Evolutionary conservation across 1,140 invertebrate genomes (phyloP).

Genomic region (Drosophila kohkoa): DNA sequence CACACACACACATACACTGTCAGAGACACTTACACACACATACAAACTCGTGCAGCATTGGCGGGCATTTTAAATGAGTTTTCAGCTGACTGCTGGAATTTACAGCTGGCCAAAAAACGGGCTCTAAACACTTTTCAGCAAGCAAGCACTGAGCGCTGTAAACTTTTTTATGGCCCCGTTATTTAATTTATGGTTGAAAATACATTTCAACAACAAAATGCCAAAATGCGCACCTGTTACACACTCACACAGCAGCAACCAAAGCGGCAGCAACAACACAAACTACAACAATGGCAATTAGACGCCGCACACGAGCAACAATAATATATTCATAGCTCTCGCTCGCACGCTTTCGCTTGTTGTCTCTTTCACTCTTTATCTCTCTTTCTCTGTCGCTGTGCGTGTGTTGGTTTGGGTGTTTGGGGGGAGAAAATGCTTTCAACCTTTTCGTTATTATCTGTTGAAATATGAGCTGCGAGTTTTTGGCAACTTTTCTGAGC

Average conservation of each 20-base stretch:
- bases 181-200: constrained; percentile 79
- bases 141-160: constrained; percentile 48
- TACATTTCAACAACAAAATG: constrained; percentile 72
- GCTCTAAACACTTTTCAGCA: constrained; percentile 66
- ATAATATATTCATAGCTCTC: constrained; percentile 67
- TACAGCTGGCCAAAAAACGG: constrained; percentile 52
- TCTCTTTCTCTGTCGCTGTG: background rate
- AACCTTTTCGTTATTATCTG: constrained; percentile 65
- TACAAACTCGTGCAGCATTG: constrained; percentile 9
- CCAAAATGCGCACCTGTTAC: constrained; percentile 70
- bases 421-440: constrained; percentile 37
- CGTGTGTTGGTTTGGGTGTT: constrained; percentile 14
- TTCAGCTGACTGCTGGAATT: constrained; percentile 59
- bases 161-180: constrained; percentile 79
- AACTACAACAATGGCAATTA: constrained; percentile 66
- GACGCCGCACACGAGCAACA: constrained; percentile 47
- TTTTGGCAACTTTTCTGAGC: constrained; percentile 35
- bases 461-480: constrained; percentile 69
- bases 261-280: constrained; percentile 24
- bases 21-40: constrained; percentile 22
- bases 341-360: background rate
- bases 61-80: constrained; percentile 73
- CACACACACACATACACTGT: constrained; percentile 21
- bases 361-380: background rate
- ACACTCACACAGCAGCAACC: constrained; percentile 21